Conservation (phyloP, 1,140 invertebrate species). For the Brachionus rotundiformis region DNA sequence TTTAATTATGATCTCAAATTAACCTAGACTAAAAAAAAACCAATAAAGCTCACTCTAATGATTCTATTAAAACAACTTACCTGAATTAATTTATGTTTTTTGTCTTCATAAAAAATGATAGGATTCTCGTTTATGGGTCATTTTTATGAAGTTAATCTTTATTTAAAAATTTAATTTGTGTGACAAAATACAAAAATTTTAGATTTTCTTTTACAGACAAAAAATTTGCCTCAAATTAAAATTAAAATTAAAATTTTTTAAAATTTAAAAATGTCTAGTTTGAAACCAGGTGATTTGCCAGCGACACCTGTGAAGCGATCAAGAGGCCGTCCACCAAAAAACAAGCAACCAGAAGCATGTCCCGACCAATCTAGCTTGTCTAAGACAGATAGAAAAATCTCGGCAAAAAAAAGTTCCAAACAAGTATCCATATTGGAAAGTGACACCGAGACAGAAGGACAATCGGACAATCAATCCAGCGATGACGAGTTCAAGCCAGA, state of each 20-base stretch:
- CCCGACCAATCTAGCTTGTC: neutral
- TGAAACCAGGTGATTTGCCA: neutral
- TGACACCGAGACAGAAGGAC: neutral
- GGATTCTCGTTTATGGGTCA: neutral
- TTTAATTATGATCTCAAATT: too few relatives aligned
- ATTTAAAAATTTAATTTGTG: too few relatives aligned
- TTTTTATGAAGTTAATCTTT: too few relatives aligned
- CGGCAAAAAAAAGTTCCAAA: neutral
- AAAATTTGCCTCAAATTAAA: neutral
- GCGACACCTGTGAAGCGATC: neutral
- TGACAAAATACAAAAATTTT: neutral
- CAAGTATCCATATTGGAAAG: neutral
- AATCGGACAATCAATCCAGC: neutral
- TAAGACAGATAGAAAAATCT: neutral
- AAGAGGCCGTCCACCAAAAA: neutral
- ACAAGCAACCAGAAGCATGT: neutral
- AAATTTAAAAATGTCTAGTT: constrained; percentile 23
- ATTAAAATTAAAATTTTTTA: neutral
- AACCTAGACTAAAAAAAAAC: neutral
- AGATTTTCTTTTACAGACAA: neutral
- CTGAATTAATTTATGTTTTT: neutral
- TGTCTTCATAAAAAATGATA: neutral
- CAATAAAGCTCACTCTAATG: neutral
- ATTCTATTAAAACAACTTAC: neutral
- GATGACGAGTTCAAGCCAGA: constrained; percentile 8